A percentile compares a stretch with the other conserved stretches of the same genome.
Evolutionary conservation across 2,797 vertebrate species (phyloP).

Genomic region (Sternotherus odoratus): DNA sequence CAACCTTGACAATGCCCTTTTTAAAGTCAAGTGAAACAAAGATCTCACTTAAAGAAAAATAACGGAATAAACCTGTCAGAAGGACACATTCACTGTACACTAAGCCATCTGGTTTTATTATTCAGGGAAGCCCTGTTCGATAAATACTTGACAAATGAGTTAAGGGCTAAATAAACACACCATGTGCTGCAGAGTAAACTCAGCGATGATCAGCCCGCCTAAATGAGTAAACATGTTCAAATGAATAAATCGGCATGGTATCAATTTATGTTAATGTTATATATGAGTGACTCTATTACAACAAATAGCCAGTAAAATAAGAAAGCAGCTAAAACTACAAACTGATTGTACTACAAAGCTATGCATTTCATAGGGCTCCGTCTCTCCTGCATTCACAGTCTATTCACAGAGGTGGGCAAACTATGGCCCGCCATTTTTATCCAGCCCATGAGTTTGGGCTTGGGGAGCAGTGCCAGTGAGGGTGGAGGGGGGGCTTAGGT

Average conservation of each 20-base stretch:
- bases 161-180: conserved; percentile 61
- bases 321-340: conserved; percentile 35
- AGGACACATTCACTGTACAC: conserved; percentile 11
- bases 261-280: conserved; percentile 64
- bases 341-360: conserved; percentile 31
- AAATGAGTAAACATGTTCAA: conserved; percentile 47
- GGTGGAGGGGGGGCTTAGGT: too few relatives aligned
- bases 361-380: not conserved
- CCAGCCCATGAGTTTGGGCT: too few relatives aligned
- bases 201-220: not conserved
- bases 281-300: conserved; percentile 59
- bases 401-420: too few relatives aligned
- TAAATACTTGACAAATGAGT: conserved; percentile 68
- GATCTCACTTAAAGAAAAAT: conserved; percentile 35
- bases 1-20: conserved; percentile 7
- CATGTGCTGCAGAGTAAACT: conserved; percentile 18
- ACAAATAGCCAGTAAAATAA: conserved; percentile 57
- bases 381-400: not conserved
- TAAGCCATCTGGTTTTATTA: conserved; percentile 52
- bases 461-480: too few relatives aligned
- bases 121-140: conserved; percentile 48
- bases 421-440: too few relatives aligned
- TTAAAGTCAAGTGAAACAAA: conserved; percentile 16
- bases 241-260: conserved; percentile 51
- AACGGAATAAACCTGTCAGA: conserved; percentile 66